Base-by-base conservation (phyloP, 2,888 invertebrate species). In the Pilophorus perplexus region DNA sequence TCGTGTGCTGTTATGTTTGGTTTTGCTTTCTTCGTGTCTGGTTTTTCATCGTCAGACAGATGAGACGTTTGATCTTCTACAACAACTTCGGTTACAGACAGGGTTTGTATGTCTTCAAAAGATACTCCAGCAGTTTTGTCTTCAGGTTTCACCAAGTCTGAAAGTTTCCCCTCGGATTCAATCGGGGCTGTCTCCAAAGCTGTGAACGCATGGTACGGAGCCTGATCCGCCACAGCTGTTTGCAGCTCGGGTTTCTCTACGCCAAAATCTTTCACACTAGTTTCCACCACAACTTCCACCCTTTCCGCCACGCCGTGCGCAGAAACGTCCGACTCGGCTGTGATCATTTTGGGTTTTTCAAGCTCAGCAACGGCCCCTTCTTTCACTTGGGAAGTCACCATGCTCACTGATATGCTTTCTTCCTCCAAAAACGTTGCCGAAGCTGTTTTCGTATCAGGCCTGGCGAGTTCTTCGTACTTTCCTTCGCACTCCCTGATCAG, bases 401-500 rank as follows among this genome's bases (percentile, higher is more conserved):
- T 71, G 6, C 73, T 73, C 3, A 77, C 73, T 14, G 77, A 72
- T 8, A 76, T 71, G 67, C 76, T 72, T 71, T 76, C 74, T 67
- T 75, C 74, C 69, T 75, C 76, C 18, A 74, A 73, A 12, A 78
- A 50, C 55, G 67, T 59, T 37, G 68, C 20, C 48, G 68, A 68
- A 52, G 79, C 79, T 25, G 75, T 77, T 74, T 85, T 86, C 67
- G 76, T 76, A 67, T 81, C 84, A 12, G 82, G 83, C 73, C 77
- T 78, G 12, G 78, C 69, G 64, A 78, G 77, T 42, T 72, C 73
- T 12, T 71, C 69, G 59, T 80, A 72, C 16, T 71, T 73, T 52
- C 74, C 77, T 79, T 87, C 87, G 69, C 79, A 80, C 78, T 87
- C 87, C 68, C 79, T 81, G 23, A 74, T 74, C 69, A 81, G 77